Base-by-base conservation (phyloP, 2,797 vertebrate species). In the Salarias fasciatus region DNA sequence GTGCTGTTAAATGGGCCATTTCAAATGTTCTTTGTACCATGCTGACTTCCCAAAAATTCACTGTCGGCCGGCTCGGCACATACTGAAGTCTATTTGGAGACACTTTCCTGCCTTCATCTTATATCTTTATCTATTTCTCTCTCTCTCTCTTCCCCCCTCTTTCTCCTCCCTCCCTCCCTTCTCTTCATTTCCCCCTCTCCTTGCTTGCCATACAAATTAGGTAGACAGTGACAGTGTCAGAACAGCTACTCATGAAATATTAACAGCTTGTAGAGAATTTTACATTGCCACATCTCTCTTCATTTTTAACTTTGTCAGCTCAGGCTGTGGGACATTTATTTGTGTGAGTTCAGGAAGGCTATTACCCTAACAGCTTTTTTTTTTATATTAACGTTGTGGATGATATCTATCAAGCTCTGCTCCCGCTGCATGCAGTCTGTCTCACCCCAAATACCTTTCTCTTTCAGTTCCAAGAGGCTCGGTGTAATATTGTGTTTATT, bases 1-100 rank as follows among this genome's bases (percentile, higher is more conserved):
- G 88, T 73, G 91, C 91, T 87, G 94, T 90, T 94, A 94, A 95
- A 95, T 94, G 94, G 94, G 91, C 94, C 91, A 88, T 94, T 94
- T 93, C 94, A 91, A 90, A 92, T 59, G 59, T 92, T 94, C 86
- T 87, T 90, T 79, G 84, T 86, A 90, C 88, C 92, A 91, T 88
- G 2, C 45, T 88, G 93, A 92, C 91, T 87, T 79, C 74, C 75
- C 82, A 84, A 82, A 87, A 83, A 80, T 60, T 78, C 77, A 62
- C 75, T 82, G 81, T 85, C 80, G 80, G 61, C 54, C 53, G 10
- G 66, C 69, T 70, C 52, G 28, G 57, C 49, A 37, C 61, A 45
- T 15, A 67, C 64, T 36, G 36, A 74, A 64, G 78, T 64, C 82
- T 80, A 73, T 77, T 61, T 69, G 53, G 73, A 79, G 62, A 37